Conservation (phyloP, 1,140 invertebrate species). For the Platyscapa corneri region DNA sequence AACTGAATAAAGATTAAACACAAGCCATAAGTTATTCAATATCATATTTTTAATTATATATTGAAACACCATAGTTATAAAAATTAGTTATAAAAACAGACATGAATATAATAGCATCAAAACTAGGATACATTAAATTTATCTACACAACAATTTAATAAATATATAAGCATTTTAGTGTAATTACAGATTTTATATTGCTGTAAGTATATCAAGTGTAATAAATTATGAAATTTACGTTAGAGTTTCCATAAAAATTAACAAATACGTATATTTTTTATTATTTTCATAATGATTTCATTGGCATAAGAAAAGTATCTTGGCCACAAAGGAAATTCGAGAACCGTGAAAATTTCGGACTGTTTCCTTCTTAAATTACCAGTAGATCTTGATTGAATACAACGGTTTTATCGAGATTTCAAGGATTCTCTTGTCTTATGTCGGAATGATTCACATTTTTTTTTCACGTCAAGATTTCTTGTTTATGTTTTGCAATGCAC, state of each 20-base stretch:
- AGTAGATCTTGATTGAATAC: slow-evolving; percentile 44
- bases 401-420: slow-evolving; percentile 43
- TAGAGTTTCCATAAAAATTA: too few relatives aligned
- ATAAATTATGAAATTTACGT: too few relatives aligned
- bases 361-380: slow-evolving; percentile 46
- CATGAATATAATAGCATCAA: not conserved
- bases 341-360: slow-evolving; percentile 39
- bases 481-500: slow-evolving; percentile 29
- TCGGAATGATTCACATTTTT: slow-evolving; percentile 31
- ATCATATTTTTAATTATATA: slow-evolving; percentile 5
- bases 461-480: slow-evolving; percentile 44
- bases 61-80: not conserved
- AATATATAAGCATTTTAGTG: too few relatives aligned
- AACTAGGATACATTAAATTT: too few relatives aligned
- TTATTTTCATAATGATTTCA: not conserved
- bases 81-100: not conserved
- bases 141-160: too few relatives aligned
- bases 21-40: not conserved
- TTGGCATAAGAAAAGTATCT: slow-evolving; percentile 12
- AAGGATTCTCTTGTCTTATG: slow-evolving; percentile 46
- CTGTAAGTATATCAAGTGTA: too few relatives aligned
- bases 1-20: not conserved
- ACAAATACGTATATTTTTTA: not conserved
- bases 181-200: too few relatives aligned
- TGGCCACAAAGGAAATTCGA: slow-evolving; percentile 23